Base-by-base conservation (phyloP, 2,797 vertebrate species). In the Sitta carolinensis region DNA sequence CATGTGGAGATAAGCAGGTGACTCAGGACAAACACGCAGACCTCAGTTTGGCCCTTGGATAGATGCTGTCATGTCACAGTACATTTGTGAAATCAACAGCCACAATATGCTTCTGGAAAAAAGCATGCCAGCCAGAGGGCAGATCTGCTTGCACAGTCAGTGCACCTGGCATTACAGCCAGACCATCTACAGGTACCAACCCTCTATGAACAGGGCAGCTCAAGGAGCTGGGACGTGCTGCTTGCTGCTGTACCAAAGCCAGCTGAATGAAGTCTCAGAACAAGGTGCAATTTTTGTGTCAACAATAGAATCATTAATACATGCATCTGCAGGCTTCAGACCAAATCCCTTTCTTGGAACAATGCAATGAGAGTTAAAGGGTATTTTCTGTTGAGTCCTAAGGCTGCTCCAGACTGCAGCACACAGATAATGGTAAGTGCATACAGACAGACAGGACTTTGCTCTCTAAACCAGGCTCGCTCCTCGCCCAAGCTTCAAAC, bases 401-500 rank as follows among this genome's bases (percentile, higher is more conserved):
- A 76, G 64, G 72, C 64, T 93, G 69, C 51, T 43, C 32, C 5
- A 8, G 36, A 17, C 58, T 55, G 79, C 79, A 83, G 62, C 42
- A 16, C 23, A 29, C 64, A 58, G 82, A 58, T 6, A 2, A 79
- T 27, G 54, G 66, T 85, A 73, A 89, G 87, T 69, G n/a, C 1
- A 2, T 47, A 63, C 0, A 0, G 73, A 85, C 64, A 77, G 66
- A 80, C 74, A 84, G 82, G 50, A 74, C 89, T 92, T 75, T 83
- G 91, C 90, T 96, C 69, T 81, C 68, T 70, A 67, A 87, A 89
- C 68, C 50, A 73, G n/a, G 48, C 92, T 92, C 89, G 94, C 79
- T 80, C n/a, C 66, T 75, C 80, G 89, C 94, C 90, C 9, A 10
- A 75, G 72, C 78, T 94, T 70, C 89, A 79, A 70, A 87, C 64